phyloP scores from a whole-genome alignment of 2,797 vertebrate species.

The Ctenosaura bakeri region DNA sequence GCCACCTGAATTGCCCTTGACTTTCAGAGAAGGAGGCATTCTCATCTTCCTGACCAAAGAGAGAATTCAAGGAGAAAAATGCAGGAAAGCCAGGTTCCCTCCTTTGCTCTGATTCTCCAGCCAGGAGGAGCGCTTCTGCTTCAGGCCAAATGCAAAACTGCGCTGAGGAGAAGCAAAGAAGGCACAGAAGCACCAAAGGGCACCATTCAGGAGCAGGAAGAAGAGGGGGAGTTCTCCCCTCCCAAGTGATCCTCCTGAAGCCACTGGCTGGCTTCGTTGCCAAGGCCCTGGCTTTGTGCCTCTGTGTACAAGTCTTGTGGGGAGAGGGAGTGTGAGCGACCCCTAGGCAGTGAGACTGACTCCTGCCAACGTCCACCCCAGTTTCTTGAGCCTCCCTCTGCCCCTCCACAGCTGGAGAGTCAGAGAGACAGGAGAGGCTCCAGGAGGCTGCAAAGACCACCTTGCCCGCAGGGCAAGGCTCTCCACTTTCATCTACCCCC shows the following conservation, averaged over 20 bases:
- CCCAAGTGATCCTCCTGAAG: too few species aligned
- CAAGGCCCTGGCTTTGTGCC: not conserved
- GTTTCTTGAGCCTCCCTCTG: not conserved
- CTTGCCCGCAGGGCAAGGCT: too few species aligned
- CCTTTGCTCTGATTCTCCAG: not conserved
- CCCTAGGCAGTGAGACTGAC: not conserved
- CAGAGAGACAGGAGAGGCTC: too few species aligned
- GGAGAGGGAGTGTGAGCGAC: not conserved
- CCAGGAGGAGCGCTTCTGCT: not conserved
- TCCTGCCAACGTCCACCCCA: not conserved
- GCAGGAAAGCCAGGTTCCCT: not conserved
- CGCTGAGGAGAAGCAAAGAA: not conserved
- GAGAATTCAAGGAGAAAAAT: conserved; percentile 53
- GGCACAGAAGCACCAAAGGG: not conserved
- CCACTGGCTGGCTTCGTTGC: accelerated
- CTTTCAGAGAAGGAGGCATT: conserved; percentile 45
- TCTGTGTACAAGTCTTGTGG: not conserved
- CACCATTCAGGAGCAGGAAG: not conserved
- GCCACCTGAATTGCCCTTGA: conserved; percentile 45
- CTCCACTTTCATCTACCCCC: too few species aligned
- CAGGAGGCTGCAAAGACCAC: too few species aligned
- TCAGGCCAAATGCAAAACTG: not conserved
- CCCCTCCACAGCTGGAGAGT: not conserved
- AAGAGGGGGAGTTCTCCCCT: not conserved
- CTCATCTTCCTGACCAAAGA: conserved; percentile 48